Evolutionary conservation across 2,113 vertebrate genomes (phyloP).

Genomic region (Elachura formosa): DNA sequence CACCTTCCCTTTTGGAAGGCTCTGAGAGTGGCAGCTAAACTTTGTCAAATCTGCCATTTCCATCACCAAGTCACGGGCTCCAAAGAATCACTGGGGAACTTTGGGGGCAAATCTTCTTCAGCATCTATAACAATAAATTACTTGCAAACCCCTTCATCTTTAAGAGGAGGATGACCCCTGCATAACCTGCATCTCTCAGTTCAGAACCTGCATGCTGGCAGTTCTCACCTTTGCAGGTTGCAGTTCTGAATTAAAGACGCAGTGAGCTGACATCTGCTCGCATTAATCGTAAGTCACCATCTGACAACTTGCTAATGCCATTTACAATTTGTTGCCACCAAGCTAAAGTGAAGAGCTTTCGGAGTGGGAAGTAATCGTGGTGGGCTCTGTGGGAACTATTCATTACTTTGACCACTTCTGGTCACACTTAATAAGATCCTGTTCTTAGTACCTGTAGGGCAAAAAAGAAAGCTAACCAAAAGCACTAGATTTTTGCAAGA

Average conservation of each 20-base stretch:
- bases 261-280: not conserved
- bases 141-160: not conserved
- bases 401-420: conserved; percentile 19
- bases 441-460: not conserved
- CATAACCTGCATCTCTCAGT: not conserved
- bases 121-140: not conserved
- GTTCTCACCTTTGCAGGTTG: not conserved
- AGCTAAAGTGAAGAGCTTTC: not conserved
- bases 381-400: not conserved
- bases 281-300: not conserved
- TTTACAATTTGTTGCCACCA: not conserved
- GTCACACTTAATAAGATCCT: conserved; percentile 11
- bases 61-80: not conserved
- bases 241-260: not conserved
- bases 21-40: not conserved
- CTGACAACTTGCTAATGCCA: not conserved
- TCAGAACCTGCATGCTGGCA: not conserved
- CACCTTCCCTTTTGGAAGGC: not conserved
- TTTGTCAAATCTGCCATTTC: not conserved
- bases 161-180: not conserved
- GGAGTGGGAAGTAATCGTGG: not conserved
- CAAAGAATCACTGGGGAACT: not conserved
- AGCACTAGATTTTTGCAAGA: not conserved
- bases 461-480: not conserved
- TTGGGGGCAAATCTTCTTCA: not conserved